Percentiles rank a stretch among this genome's conserved stretches.
These are phyloP conservation scores for Aromia moschata DNA, from an alignment of 2,888 invertebrate species.

Conservation along the genomic window DNA sequence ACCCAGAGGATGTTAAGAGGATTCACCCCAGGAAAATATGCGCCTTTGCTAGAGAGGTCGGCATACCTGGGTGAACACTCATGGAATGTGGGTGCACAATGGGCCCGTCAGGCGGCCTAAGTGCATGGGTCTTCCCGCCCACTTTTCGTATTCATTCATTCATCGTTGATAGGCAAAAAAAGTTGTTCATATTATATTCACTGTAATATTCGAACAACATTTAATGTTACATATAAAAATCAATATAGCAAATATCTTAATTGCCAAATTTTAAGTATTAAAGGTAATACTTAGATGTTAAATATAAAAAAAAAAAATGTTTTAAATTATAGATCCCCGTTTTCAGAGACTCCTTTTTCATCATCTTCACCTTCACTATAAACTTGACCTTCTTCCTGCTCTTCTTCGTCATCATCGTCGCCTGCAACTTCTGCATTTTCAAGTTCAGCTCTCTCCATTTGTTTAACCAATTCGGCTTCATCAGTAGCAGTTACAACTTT, in stretches of 20 bases:
- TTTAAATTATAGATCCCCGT: slow-evolving; percentile 18
- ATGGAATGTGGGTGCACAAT: too few relatives aligned
- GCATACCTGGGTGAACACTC: too few relatives aligned
- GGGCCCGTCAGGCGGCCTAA: too few relatives aligned
- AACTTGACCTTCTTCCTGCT: slow-evolving; percentile 63
- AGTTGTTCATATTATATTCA: not conserved
- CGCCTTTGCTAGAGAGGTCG: too few relatives aligned
- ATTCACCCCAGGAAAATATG: too few relatives aligned
- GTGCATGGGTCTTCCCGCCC: too few relatives aligned
- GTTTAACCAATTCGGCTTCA: slow-evolving; percentile 92
- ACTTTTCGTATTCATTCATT: too few relatives aligned
- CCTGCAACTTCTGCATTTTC: slow-evolving; percentile 95
- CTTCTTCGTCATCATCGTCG: slow-evolving; percentile 85
- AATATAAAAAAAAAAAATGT: not conserved
- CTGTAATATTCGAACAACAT: slow-evolving; percentile 11
- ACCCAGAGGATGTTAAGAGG: too few relatives aligned
- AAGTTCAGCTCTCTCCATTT: slow-evolving; percentile 92
- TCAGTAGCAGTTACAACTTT: slow-evolving; percentile 99
- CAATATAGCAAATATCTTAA: slow-evolving; percentile 18
- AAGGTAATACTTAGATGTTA: slow-evolving; percentile 12
- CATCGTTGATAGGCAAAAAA: too few relatives aligned
- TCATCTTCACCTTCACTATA: slow-evolving; percentile 47
- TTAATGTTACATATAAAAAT: slow-evolving; percentile 19
- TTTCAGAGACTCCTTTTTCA: slow-evolving; percentile 30
- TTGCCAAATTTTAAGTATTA: slow-evolving; percentile 16